Percentiles rank a stretch among this genome's conserved stretches.
Evolutionary conservation across 2,113 vertebrate species (phyloP).

Genomic region (Anarhynchus alexandrinus): DNA sequence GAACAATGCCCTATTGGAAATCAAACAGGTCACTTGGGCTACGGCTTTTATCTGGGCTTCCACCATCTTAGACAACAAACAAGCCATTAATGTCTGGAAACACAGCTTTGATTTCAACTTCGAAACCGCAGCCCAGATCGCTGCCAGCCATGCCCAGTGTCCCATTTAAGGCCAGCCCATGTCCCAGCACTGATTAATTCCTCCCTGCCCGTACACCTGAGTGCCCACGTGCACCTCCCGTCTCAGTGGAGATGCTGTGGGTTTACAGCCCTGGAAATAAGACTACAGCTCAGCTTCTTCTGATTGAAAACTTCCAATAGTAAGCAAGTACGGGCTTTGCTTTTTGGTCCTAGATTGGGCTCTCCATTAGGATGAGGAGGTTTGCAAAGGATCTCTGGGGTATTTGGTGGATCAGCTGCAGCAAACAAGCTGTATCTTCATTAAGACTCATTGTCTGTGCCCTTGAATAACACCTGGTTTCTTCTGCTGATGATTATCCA

Average conservation of each 20-base stretch:
- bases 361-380: not conserved
- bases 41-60: not conserved
- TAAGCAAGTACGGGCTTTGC: not conserved
- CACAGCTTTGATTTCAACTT: not conserved
- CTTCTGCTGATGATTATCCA: not conserved
- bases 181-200: fast-evolving
- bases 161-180: not conserved
- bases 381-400: not conserved
- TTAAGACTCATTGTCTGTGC: not conserved
- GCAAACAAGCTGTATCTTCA: not conserved
- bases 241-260: not conserved
- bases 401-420: not conserved
- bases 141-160: not conserved
- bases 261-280: not conserved
- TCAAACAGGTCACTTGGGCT: constrained; percentile 5
- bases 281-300: not conserved
- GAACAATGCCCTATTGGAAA: not conserved
- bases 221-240: not conserved
- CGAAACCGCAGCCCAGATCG: not conserved
- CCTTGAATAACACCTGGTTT: not conserved
- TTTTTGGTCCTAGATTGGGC: not conserved
- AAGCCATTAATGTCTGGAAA: constrained; percentile 48
- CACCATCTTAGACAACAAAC: constrained; percentile 56
- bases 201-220: not conserved
- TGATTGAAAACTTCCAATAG: not conserved